Evolutionary conservation across 2,888 invertebrate species (phyloP).

Genomic region (Morpho deidamia): DNA sequence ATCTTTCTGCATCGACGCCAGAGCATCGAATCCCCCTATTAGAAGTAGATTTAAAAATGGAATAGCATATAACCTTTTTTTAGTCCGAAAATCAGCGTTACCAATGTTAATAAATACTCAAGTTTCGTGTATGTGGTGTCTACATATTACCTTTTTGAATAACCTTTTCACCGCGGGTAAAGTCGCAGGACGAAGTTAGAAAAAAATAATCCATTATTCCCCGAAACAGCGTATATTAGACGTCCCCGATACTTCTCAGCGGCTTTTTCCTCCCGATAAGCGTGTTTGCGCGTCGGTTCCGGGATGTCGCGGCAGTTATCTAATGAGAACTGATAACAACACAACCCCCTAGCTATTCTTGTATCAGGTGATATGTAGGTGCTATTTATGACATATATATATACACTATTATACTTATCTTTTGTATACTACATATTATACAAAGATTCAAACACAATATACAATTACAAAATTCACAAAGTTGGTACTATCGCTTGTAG

Average conservation of each 20-base stretch:
- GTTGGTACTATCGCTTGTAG: too few relatives aligned
- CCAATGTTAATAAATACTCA: too few relatives aligned
- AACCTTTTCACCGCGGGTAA: too few relatives aligned
- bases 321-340: conserved; percentile 40
- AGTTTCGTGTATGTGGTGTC: too few relatives aligned
- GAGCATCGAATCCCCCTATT: too few relatives aligned
- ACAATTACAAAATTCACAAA: not conserved
- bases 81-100: too few relatives aligned
- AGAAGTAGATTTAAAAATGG: too few relatives aligned
- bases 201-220: conserved; percentile 4
- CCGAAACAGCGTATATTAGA: conserved; percentile 6
- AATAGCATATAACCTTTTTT: too few relatives aligned
- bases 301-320: conserved; percentile 38
- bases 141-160: too few relatives aligned
- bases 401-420: not conserved
- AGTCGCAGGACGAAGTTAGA: not conserved
- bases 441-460: too few relatives aligned
- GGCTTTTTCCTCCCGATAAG: conserved; percentile 32
- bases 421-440: too few relatives aligned
- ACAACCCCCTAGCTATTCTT: conserved; percentile 23
- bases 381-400: conserved; percentile 1
- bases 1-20: too few relatives aligned
- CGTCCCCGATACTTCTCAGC: conserved; percentile 9
- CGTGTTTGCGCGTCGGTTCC: conserved; percentile 37
- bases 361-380: conserved; percentile 25